These are phyloP conservation scores for Picus viridis DNA, from an alignment of 2,797 vertebrate species.

Conservation along the genomic window DNA sequence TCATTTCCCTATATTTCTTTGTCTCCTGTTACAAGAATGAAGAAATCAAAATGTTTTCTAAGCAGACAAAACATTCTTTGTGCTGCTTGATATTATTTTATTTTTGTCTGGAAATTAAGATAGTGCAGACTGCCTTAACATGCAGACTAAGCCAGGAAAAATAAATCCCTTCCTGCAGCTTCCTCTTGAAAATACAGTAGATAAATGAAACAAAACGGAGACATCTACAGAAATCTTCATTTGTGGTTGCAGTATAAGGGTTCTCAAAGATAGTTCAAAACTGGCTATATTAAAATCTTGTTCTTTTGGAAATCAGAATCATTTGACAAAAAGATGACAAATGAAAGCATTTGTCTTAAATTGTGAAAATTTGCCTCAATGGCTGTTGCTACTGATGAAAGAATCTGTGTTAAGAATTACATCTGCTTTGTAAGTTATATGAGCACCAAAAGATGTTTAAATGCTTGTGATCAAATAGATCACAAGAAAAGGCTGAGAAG, in stretches of 20 bases:
- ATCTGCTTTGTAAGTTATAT: not conserved
- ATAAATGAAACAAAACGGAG: not conserved
- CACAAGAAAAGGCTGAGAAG: not conserved
- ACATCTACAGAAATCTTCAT: not conserved
- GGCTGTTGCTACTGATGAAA: not conserved
- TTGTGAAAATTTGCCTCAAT: not conserved
- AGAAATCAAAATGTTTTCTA: constrained; percentile 28
- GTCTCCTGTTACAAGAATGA: not conserved
- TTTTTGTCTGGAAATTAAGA: not conserved
- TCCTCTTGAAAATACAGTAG: not conserved
- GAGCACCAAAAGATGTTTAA: not conserved
- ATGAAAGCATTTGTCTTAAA: not conserved
- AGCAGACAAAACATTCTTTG: not conserved
- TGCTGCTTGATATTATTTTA: not conserved
- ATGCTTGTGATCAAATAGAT: not conserved
- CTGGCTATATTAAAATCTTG: not conserved
- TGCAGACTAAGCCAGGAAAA: not conserved
- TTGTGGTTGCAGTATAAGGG: not conserved
- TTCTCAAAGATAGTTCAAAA: not conserved
- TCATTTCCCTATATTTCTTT: not conserved
- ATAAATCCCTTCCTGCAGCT: not conserved
- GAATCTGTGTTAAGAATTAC: not conserved
- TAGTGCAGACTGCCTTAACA: not conserved
- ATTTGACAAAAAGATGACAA: not conserved
- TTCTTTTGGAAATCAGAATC: not conserved